Evolutionary conservation across 1,140 invertebrate genomes (phyloP).

Genomic region (Drosophila auraria): DNA sequence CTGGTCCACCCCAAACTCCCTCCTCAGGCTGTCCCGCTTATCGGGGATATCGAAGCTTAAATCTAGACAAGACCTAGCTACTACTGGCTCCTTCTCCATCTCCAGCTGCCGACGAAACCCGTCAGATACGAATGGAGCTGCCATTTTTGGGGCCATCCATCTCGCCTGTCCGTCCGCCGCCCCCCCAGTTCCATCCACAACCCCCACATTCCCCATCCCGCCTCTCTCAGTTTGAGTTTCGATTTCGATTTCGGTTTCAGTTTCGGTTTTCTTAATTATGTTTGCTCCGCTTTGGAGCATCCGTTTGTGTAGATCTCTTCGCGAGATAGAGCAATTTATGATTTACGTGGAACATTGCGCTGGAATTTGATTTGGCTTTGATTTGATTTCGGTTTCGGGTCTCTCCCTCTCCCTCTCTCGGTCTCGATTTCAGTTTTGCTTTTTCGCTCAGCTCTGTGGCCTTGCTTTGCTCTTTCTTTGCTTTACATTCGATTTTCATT

Average conservation of each 20-base stretch:
- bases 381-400: constrained; percentile 43
- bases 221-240: constrained; percentile 31
- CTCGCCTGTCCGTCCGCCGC: constrained; percentile 14
- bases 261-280: constrained; percentile 76
- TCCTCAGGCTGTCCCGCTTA: not conserved
- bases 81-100: not conserved
- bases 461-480: constrained; percentile 40
- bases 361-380: constrained; percentile 60
- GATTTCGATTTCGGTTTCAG: constrained; percentile 53
- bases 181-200: constrained; percentile 3
- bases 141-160: constrained; percentile 62
- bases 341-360: constrained; percentile 80
- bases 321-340: constrained; percentile 74
- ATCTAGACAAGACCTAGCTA: constrained; percentile 42
- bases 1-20: not conserved
- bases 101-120: not conserved
- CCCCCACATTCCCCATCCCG: not conserved
- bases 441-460: constrained; percentile 11
- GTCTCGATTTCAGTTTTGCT: constrained; percentile 4
- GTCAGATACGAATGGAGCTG: constrained; percentile 40
- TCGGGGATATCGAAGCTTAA: constrained; percentile 21
- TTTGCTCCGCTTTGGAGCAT: constrained; percentile 74
- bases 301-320: constrained; percentile 79
- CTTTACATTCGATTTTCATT: constrained; percentile 77
- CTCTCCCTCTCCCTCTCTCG: not conserved